Evolutionary conservation across 2,888 invertebrate genomes (phyloP).

Genomic region (Rhamphomyia laevipes): DNA sequence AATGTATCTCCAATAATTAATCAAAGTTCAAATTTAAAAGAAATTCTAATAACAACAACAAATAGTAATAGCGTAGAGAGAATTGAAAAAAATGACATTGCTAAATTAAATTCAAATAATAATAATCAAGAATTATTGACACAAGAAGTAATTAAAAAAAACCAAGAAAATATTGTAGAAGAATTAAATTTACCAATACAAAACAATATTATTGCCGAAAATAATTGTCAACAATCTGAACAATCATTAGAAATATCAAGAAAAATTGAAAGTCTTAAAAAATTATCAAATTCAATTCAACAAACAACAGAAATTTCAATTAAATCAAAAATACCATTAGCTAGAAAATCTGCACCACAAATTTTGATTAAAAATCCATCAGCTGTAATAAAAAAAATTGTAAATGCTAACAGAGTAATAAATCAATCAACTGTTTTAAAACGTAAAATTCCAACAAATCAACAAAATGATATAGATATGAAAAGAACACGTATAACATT

Average conservation of each 20-base stretch:
- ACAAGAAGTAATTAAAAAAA: not conserved
- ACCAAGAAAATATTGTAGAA: no score
- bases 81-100: slow-evolving; percentile 6
- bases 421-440: slow-evolving; percentile 22
- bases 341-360: not conserved
- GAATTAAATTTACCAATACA: no score
- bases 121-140: not conserved
- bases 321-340: not conserved
- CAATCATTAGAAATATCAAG: not conserved
- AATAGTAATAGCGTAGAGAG: not conserved
- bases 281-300: not conserved
- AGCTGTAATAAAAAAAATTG: slow-evolving; percentile 21
- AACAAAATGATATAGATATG: not conserved
- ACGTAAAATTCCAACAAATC: slow-evolving; percentile 13
- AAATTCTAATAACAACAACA: not conserved
- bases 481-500: not conserved
- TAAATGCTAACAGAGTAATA: slow-evolving; percentile 34
- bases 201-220: no score
- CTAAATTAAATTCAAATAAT: slow-evolving; percentile 1
- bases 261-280: not conserved
- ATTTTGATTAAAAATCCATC: not conserved
- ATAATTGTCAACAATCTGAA: no score
- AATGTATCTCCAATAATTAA: not conserved
- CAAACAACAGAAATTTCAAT: not conserved
- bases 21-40: not conserved